phyloP scores from a whole-genome alignment of 1,140 invertebrate genomes.

The Hormaphis cornu region DNA sequence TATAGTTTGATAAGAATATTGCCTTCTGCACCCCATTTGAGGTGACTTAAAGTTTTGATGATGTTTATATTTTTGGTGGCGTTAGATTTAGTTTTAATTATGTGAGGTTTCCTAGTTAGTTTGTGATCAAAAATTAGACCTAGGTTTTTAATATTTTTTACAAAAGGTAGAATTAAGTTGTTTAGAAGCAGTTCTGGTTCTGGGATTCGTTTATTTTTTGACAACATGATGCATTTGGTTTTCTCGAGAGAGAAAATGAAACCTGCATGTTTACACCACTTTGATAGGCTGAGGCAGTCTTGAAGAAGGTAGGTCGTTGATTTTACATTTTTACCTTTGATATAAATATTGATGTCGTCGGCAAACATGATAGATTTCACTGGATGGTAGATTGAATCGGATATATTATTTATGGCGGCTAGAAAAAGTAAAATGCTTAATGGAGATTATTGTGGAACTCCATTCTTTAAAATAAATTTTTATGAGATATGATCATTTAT shows the following conservation, averaged over 20 bases:
- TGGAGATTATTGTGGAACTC: too few species aligned
- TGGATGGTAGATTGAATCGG: too few species aligned
- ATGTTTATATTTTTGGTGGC: neutral
- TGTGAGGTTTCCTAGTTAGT: neutral
- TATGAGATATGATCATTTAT: neutral
- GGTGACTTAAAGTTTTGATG: too few species aligned
- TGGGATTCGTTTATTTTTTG: neutral
- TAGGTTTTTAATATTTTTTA: conserved; percentile 28
- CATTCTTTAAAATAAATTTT: neutral
- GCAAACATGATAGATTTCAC: too few species aligned
- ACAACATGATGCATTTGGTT: neutral
- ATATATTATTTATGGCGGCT: too few species aligned
- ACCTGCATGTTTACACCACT: conserved; percentile 8
- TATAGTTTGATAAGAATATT: too few species aligned
- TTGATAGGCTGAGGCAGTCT: too few species aligned
- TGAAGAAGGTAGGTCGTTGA: too few species aligned
- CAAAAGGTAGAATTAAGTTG: neutral
- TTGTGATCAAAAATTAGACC: neutral
- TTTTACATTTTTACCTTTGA: too few species aligned
- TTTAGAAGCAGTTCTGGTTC: neutral
- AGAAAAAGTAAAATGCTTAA: too few species aligned
- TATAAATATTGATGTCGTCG: too few species aligned
- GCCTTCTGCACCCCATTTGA: too few species aligned
- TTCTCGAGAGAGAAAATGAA: neutral
- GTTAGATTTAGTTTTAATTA: neutral